A percentile compares a stretch with the other conserved stretches of the same genome.
Evolutionary conservation across 2,113 vertebrate genomes (phyloP).

Genomic region (Blennius ocellaris): DNA sequence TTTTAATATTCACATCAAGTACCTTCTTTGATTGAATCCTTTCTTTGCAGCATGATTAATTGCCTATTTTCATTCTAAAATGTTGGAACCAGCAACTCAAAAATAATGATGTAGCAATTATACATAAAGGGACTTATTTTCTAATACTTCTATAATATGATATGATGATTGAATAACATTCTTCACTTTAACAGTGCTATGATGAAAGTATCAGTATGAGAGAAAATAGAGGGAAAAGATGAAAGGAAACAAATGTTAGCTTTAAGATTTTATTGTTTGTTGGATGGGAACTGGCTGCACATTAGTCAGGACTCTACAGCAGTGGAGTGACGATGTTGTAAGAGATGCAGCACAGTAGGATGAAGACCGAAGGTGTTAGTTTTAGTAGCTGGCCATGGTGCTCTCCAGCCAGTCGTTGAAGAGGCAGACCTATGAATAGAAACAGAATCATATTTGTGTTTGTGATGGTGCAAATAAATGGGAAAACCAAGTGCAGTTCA

Average conservation of each 20-base stretch:
- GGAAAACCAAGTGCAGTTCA: too few species aligned
- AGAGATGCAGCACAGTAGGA: constrained; percentile 7
- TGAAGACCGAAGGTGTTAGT: background rate
- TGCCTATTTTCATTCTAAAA: too few species aligned
- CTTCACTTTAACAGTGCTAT: background rate
- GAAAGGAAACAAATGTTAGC: background rate
- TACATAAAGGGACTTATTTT: background rate
- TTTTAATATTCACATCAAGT: too few species aligned
- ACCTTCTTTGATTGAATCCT: too few species aligned
- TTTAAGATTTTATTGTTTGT: constrained; percentile 43
- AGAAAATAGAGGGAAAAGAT: background rate
- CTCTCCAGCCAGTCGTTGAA: constrained; percentile 66
- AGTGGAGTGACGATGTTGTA: background rate
- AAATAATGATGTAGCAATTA: background rate
- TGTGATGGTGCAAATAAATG: too few species aligned
- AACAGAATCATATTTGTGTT: too few species aligned
- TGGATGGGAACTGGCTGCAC: constrained; percentile 13
- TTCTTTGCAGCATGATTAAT: too few species aligned
- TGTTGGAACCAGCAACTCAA: too few species aligned
- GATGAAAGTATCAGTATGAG: background rate
- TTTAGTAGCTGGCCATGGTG: constrained; percentile 71
- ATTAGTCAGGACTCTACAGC: constrained; percentile 7
- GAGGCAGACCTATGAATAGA: constrained; percentile 71
- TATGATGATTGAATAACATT: background rate
- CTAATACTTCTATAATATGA: background rate